Evolutionary conservation across 2,797 vertebrate species (phyloP).

Genomic region (Ctenopoma kingsleyae): DNA sequence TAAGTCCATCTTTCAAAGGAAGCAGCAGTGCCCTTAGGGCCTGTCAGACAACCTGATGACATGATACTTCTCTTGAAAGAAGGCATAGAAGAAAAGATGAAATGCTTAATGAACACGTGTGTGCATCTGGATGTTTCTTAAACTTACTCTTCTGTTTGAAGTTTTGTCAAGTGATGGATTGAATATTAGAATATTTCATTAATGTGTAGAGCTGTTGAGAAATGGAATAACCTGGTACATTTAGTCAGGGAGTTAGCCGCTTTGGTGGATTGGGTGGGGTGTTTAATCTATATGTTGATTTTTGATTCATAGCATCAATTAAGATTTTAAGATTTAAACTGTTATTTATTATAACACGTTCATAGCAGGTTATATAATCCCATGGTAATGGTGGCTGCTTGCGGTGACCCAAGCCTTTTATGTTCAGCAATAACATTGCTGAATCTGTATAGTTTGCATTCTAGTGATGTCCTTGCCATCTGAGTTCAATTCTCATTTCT

Average conservation of each 20-base stretch:
- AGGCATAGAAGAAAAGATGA: constrained; percentile 58
- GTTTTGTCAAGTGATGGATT: constrained; percentile 23
- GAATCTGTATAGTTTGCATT: constrained; percentile 1
- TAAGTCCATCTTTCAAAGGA: constrained; percentile 53
- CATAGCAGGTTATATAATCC: too few relatives aligned
- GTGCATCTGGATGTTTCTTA: constrained; percentile 21
- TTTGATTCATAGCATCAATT: not conserved
- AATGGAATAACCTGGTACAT: not conserved
- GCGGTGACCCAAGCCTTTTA: constrained; percentile 8
- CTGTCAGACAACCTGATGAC: constrained; percentile 72
- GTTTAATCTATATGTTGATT: not conserved
- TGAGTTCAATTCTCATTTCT: constrained; percentile 28
- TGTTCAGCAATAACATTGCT: constrained; percentile 13
- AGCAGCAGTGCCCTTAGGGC: constrained; percentile 61
- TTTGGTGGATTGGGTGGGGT: not conserved
- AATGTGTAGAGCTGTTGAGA: not conserved
- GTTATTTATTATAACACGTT: too few relatives aligned
- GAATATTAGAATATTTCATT: constrained; percentile 9
- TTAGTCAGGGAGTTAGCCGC: not conserved
- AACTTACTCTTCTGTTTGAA: constrained; percentile 36
- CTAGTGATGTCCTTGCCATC: constrained; percentile 31
- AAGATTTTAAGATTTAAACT: not conserved
- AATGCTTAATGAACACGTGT: constrained; percentile 67
- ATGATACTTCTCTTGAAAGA: constrained; percentile 68
- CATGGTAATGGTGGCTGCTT: constrained; percentile 16